phyloP scores from a whole-genome alignment of 2,888 invertebrate species.

The Stomorhina lunata region DNA sequence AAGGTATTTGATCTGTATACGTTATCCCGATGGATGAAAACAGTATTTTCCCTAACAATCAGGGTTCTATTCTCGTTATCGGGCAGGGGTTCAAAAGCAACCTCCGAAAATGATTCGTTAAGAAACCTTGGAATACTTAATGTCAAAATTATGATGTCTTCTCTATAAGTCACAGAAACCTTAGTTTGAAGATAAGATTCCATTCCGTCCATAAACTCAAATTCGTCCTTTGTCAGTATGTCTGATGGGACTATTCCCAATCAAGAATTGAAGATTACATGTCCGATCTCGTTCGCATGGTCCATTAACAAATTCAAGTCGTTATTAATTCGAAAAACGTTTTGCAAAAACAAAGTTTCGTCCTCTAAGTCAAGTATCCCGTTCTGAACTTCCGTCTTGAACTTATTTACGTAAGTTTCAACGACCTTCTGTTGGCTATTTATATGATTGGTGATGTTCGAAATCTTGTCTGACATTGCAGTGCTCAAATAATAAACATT shows the following conservation, averaged over 20 bases:
- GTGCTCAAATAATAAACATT: too few species aligned
- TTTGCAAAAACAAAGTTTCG: background rate
- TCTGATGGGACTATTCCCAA: background rate
- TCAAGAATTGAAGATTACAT: too few species aligned
- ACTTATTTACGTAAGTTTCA: too few species aligned
- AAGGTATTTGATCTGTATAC: background rate
- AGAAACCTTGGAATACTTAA: conserved; percentile 41
- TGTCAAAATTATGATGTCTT: conserved; percentile 54
- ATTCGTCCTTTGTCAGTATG: background rate
- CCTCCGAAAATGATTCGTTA: conserved; percentile 32
- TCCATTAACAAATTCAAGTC: too few species aligned
- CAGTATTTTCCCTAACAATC: background rate
- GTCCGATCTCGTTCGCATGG: too few species aligned
- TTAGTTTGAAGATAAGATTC: background rate
- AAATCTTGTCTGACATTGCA: too few species aligned
- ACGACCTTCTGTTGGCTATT: too few species aligned
- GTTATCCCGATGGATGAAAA: background rate
- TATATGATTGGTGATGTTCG: too few species aligned
- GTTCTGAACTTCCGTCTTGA: conserved; percentile 46
- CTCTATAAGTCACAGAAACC: background rate
- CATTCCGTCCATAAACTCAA: too few species aligned
- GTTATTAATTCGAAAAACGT: too few species aligned
- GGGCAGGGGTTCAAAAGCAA: conserved; percentile 22
- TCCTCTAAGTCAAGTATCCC: conserved; percentile 36
- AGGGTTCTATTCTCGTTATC: conserved; percentile 12